Base-by-base conservation (phyloP, 2,797 vertebrate species). In the Tangara arthus region DNA sequence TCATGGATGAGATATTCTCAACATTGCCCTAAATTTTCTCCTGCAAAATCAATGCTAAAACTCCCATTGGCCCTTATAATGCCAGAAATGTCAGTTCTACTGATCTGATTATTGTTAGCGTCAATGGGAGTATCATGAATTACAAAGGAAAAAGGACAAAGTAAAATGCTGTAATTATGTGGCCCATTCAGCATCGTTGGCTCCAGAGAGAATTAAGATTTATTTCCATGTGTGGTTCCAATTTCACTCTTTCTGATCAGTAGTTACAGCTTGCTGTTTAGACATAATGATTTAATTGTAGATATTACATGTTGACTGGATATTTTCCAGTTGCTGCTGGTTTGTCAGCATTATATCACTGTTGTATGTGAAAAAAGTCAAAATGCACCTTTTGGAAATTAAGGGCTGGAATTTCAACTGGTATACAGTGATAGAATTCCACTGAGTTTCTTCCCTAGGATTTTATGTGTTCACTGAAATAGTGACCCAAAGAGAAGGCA, bases 251-350 rank as follows among this genome's bases (percentile, higher is more conserved):
- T 96, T 68, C 71, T 95, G 75, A 92, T 87, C 90, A 90, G 73
- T 78, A 78, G 91, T 94, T 96, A 90, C 11, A 87, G 72, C 72
- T 82, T 82, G 42, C 70, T 93, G 78, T 94, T 95, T 83, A 53
- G 77, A 81, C 87, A 49, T 91, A 94, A 91, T 94, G 82, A 71
- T 96, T 94, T 96, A 94, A 93, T 84, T 96, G 72, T 57, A 92
- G 46, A 80, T 92, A 80, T 55, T 73, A 52, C 49, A 84, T 76
- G 39, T 55, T 84, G 50, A 79, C 71, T 70, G 57, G 63, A 30
- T 90, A 49, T 95, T 95, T 96, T 96, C 79, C 57, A 87, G 53
- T 94, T 92, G 32, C 77, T 91, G 47, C 42, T 90, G 72, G 75
- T 72, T 72, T 93, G 52, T 8, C 5, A 93, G 49, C 53, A 37